phyloP scores from a whole-genome alignment of 2,888 invertebrate species.

The Oscheius sp. region DNA sequence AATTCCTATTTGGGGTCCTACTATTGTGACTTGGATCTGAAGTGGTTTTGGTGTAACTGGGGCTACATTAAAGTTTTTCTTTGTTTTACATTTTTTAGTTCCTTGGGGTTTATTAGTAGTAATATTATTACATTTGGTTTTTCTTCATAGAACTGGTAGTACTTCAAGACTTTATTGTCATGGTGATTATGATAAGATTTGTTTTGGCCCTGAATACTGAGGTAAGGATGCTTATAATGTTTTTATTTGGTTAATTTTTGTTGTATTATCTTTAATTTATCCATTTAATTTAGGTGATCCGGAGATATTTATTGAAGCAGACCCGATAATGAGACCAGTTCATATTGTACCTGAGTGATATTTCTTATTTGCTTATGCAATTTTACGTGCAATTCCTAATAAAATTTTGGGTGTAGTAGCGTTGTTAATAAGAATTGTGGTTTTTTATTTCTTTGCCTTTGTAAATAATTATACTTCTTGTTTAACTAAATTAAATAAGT shows the following conservation, averaged over 20 bases:
- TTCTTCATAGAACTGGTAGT: slow-evolving; percentile 69
- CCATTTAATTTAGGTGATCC: slow-evolving; percentile 75
- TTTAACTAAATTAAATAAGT: slow-evolving; percentile 52
- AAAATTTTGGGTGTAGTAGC: slow-evolving; percentile 82
- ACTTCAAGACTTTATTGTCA: slow-evolving; percentile 58
- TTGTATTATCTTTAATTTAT: slow-evolving; percentile 75
- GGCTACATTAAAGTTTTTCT: slow-evolving; percentile 82
- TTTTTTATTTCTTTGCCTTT: slow-evolving; percentile 60
- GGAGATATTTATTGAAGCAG: slow-evolving; percentile 82
- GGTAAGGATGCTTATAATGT: slow-evolving; percentile 71
- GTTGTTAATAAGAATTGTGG: slow-evolving; percentile 70
- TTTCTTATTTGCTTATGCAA: slow-evolving; percentile 84
- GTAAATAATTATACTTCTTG: slow-evolving; percentile 54
- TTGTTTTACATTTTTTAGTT: slow-evolving; percentile 80
- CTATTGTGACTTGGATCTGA: slow-evolving; percentile 77
- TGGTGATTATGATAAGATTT: slow-evolving; percentile 62
- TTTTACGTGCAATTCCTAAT: slow-evolving; percentile 83
- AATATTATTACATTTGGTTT: slow-evolving; percentile 63
- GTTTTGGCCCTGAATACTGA: slow-evolving; percentile 58
- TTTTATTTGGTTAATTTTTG: slow-evolving; percentile 75
- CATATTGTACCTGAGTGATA: slow-evolving; percentile 88
- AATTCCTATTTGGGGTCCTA: slow-evolving; percentile 56
- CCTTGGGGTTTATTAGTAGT: slow-evolving; percentile 77
- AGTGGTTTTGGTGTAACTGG: slow-evolving; percentile 82
- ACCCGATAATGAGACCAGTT: slow-evolving; percentile 78